Conservation (phyloP, 2,113 vertebrate genomes). For the Pteropus alecto region DNA sequence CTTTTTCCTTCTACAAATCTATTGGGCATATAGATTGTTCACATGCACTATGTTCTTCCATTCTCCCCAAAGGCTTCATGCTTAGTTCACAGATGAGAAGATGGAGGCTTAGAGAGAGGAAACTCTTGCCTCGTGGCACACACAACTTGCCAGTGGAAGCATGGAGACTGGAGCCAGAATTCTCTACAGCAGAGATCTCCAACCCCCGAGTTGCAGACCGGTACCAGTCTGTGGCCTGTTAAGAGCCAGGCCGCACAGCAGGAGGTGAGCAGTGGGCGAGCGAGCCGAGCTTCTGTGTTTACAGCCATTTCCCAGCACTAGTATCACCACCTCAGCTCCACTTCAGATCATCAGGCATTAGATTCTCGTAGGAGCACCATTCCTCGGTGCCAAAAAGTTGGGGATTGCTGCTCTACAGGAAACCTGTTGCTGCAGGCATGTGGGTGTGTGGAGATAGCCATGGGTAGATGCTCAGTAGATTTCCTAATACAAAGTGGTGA, state of each 20-base stretch:
- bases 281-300: no score
- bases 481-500: neutral
- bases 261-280: no score
- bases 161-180: neutral
- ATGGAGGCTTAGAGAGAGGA: neutral
- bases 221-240: no score
- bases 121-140: accelerated
- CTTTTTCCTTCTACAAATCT: neutral
- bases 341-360: no score
- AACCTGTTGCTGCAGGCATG: neutral
- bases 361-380: no score
- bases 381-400: no score
- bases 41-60: accelerated
- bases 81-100: neutral
- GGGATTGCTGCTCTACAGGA: neutral
- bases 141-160: neutral
- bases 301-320: no score
- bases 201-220: no score
- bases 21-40: accelerated
- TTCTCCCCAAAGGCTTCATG: accelerated
- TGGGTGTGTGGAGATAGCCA: accelerated
- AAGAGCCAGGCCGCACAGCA: no score
- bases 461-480: neutral
- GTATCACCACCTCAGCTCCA: no score
- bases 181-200: neutral